Conservation (phyloP, 2,797 vertebrate species). For the Parauchenoglanis punctatus region DNA sequence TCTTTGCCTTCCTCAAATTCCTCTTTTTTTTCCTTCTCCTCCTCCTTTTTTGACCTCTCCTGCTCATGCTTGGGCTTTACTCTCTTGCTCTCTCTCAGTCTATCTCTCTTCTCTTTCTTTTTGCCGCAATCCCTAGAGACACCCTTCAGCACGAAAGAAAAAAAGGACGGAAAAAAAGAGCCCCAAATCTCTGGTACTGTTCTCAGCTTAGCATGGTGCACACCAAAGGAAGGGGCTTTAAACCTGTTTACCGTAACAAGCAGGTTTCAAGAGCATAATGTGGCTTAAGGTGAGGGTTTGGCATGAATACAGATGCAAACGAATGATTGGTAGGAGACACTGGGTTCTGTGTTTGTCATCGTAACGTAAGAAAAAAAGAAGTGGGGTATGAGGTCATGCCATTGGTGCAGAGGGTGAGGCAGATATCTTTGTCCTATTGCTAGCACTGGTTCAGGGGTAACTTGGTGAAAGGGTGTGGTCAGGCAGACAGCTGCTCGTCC, state of each 20-base stretch:
- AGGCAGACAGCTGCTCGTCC: neutral
- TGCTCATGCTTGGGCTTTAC: neutral
- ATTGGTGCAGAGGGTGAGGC: neutral
- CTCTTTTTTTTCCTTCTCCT: constrained; percentile 26
- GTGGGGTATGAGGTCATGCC: neutral
- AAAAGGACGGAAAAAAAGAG: constrained; percentile 58
- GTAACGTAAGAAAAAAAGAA: neutral
- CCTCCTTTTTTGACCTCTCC: constrained; percentile 41
- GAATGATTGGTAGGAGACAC: neutral
- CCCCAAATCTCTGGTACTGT: constrained; percentile 53
- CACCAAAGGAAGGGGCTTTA: constrained; percentile 48
- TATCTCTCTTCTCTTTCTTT: constrained; percentile 37
- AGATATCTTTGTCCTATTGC: neutral
- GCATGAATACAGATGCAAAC: constrained; percentile 29
- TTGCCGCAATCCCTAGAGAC: constrained; percentile 67
- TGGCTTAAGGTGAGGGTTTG: constrained; percentile 13
- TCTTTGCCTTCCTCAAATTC: constrained; percentile 33
- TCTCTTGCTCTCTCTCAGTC: constrained; percentile 8
- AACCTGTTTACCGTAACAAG: constrained; percentile 33
- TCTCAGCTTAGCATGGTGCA: constrained; percentile 46
- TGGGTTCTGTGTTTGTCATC: neutral
- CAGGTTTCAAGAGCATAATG: constrained; percentile 11
- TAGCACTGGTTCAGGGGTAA: neutral
- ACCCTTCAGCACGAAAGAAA: constrained; percentile 72
- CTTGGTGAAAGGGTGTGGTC: neutral